Conservation (phyloP, 2,797 vertebrate species). For the Periparus ater region DNA sequence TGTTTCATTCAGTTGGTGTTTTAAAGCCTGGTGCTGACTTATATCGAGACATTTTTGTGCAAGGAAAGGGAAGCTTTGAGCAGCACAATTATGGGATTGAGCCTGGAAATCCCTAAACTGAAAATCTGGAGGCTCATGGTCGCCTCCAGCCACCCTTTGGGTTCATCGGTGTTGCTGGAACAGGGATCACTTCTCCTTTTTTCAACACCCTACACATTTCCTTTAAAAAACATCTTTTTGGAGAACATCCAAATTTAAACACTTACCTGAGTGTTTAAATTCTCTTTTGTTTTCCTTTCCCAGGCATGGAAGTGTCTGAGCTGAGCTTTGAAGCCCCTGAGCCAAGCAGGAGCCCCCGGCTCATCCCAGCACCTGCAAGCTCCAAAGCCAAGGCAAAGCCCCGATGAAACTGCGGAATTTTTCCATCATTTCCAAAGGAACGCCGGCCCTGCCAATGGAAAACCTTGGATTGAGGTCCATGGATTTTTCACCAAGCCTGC, state of each 20-base stretch:
- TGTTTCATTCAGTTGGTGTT: accelerated
- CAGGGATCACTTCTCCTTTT: neutral
- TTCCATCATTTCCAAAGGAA: neutral
- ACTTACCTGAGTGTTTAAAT: neutral
- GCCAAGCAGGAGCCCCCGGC: neutral
- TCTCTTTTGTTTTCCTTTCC: neutral
- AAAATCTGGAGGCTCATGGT: accelerated
- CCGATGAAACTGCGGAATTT: neutral
- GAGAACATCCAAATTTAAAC: neutral
- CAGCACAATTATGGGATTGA: neutral
- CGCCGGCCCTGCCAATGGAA: neutral
- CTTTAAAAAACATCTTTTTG: neutral
- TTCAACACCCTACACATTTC: neutral
- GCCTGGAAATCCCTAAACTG: neutral
- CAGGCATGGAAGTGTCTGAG: neutral
- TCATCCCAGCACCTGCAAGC: neutral
- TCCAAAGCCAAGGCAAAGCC: neutral
- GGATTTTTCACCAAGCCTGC: neutral
- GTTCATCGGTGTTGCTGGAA: neutral
- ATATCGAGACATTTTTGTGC: accelerated
- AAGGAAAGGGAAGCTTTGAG: neutral
- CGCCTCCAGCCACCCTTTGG: neutral
- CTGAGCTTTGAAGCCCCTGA: neutral
- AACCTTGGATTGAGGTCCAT: neutral
- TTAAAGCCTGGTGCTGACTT: neutral